phyloP scores from a whole-genome alignment of 2,888 invertebrate genomes.

The Drosophila glabriapex region DNA sequence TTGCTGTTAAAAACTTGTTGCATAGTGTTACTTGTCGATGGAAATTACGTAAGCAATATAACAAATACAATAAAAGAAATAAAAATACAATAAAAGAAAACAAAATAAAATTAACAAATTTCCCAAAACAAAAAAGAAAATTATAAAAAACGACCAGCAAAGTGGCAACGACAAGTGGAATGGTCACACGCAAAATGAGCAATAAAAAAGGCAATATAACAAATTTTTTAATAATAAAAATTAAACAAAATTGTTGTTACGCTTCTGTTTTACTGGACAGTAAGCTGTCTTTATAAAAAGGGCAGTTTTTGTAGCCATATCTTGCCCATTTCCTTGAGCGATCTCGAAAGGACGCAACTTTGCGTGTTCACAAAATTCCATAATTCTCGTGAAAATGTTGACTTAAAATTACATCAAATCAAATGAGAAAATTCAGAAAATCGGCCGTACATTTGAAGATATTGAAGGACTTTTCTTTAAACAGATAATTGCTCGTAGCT shows the following conservation, averaged over 20 bases:
- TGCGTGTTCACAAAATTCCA: background rate
- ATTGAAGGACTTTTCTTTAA: background rate
- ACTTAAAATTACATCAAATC: background rate
- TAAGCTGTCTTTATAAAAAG: background rate
- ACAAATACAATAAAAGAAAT: constrained; percentile 40
- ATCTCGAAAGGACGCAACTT: background rate
- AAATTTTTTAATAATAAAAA: constrained; percentile 76
- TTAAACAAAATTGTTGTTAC: constrained; percentile 57
- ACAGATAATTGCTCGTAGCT: background rate
- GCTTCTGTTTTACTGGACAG: constrained; percentile 24
- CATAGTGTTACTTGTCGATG: constrained; percentile 48
- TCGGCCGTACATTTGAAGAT: background rate
- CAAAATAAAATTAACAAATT: constrained; percentile 12
- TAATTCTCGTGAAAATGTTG: background rate
- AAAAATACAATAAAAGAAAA: constrained; percentile 38
- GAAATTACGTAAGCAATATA: constrained; percentile 43
- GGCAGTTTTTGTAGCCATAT: background rate
- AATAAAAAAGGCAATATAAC: constrained; percentile 75
- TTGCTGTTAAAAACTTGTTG: constrained; percentile 33
- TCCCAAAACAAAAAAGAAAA: background rate
- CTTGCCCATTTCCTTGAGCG: background rate
- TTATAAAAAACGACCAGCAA: constrained; percentile 26
- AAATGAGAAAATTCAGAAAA: background rate
- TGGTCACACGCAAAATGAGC: constrained; percentile 64
- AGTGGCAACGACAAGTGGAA: constrained; percentile 11